A percentile compares a stretch with the other conserved stretches of the same genome.
Conservation (phyloP, 2,113 vertebrate genomes). For the Psammodynastes pulverulentus region DNA sequence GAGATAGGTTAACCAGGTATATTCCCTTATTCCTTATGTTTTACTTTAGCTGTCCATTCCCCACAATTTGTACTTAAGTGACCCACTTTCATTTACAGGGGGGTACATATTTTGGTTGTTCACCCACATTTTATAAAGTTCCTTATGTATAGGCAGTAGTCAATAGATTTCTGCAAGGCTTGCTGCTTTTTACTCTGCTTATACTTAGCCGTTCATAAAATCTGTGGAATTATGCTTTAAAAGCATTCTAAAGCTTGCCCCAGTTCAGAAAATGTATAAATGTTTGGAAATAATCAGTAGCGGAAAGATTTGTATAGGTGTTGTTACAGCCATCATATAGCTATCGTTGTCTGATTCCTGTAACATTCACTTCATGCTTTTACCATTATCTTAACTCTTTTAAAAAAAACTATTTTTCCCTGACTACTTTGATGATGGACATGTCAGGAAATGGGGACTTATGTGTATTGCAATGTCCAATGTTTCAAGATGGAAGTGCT, state of each 20-base stretch:
- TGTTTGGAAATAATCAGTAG: background rate
- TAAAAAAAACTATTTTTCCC: background rate
- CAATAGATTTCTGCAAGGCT: background rate
- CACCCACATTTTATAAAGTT: background rate
- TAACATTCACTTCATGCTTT: background rate
- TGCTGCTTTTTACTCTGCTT: background rate
- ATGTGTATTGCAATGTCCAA: background rate
- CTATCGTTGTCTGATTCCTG: background rate
- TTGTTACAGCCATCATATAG: background rate
- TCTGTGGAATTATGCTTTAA: background rate
- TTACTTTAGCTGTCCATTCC: background rate
- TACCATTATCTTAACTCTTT: background rate
- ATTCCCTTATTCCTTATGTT: background rate
- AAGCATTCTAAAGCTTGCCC: background rate
- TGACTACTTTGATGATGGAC: background rate
- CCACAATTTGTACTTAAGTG: background rate
- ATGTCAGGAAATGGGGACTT: background rate
- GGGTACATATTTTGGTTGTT: background rate
- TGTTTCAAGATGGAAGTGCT: background rate
- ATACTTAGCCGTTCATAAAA: background rate
- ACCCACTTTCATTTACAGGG: background rate
- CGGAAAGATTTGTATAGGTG: background rate
- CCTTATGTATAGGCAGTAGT: background rate
- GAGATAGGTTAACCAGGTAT: background rate
- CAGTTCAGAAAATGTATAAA: background rate